Evolutionary conservation across 2,797 vertebrate genomes (phyloP).

Genomic region (Amazona ochrocephala): DNA sequence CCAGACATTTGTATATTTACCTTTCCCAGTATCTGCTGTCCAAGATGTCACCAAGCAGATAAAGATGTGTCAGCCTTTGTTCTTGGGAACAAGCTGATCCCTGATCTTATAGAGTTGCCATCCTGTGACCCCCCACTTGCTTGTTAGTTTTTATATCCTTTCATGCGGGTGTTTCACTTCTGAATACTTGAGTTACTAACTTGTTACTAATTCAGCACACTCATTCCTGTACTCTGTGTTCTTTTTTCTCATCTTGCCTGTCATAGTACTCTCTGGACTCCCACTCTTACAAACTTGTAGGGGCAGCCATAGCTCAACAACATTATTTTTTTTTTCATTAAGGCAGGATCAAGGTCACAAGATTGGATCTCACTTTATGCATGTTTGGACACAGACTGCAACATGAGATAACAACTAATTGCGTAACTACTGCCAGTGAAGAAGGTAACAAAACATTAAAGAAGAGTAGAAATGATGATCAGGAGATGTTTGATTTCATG

Average conservation of each 20-base stretch:
- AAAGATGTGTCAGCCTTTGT: background rate
- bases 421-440: background rate
- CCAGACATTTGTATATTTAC: background rate
- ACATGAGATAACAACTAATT: background rate
- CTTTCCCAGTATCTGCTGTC: background rate
- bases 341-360: background rate
- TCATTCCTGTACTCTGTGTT: background rate
- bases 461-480: background rate
- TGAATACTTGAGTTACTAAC: background rate
- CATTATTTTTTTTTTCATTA: background rate
- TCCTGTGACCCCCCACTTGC: background rate
- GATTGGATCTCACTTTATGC: background rate
- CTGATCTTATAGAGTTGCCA: background rate
- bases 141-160: background rate
- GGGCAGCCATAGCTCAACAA: background rate
- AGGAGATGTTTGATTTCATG: background rate
- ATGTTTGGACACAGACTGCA: background rate
- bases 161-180: background rate
- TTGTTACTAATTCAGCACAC: constrained; percentile 12
- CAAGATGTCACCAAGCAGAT: background rate
- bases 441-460: background rate
- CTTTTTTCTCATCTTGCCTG: background rate
- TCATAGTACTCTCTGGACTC: background rate
- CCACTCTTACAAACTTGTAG: background rate
- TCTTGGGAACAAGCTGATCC: background rate